Conservation (phyloP, 2,797 vertebrate species). For the Clarias platycephalus region DNA sequence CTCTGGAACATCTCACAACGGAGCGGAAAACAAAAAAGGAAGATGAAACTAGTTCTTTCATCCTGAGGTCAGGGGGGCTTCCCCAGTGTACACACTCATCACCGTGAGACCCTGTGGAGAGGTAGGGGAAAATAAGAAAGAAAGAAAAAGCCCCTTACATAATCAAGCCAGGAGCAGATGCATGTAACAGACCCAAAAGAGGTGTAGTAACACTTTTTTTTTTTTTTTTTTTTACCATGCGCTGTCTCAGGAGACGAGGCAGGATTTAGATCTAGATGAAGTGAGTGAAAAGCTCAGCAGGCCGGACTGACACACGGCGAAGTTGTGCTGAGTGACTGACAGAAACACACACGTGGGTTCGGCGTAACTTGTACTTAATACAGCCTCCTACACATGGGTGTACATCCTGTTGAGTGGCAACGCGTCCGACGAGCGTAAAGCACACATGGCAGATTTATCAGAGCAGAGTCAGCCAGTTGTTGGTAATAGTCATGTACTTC, state of each 20-base stretch:
- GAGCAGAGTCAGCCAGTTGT: not conserved
- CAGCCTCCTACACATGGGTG: not conserved
- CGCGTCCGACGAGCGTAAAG: conserved; percentile 26
- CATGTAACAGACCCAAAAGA: conserved; percentile 44
- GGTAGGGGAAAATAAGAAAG: conserved; percentile 16
- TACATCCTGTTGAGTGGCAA: conserved; percentile 24
- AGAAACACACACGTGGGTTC: not conserved
- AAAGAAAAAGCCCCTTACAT: conserved; percentile 15
- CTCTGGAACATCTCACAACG: conserved; percentile 28
- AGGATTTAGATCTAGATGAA: conserved; percentile 27
- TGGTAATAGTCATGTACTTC: conserved; percentile 21
- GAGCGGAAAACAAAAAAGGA: conserved; percentile 28
- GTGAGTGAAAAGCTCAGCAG: conserved; percentile 32
- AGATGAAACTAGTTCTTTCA: conserved; percentile 31
- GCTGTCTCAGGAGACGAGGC: conserved; percentile 18
- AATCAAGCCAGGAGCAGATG: conserved; percentile 43
- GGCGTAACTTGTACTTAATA: not conserved
- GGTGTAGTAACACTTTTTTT: conserved; percentile 33
- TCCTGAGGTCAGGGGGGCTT: conserved; percentile 44
- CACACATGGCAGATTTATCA: conserved; percentile 39
- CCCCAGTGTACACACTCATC: conserved; percentile 47
- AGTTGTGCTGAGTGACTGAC: conserved; percentile 11
- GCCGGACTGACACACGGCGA: not conserved
- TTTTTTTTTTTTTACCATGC: conserved; percentile 6
- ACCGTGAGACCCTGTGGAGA: conserved; percentile 35